Evolutionary conservation across 2,113 vertebrate genomes (phyloP), one percentile per base, ranked within the genome.

Genomic region (Ariopsis seemanni): DNA sequence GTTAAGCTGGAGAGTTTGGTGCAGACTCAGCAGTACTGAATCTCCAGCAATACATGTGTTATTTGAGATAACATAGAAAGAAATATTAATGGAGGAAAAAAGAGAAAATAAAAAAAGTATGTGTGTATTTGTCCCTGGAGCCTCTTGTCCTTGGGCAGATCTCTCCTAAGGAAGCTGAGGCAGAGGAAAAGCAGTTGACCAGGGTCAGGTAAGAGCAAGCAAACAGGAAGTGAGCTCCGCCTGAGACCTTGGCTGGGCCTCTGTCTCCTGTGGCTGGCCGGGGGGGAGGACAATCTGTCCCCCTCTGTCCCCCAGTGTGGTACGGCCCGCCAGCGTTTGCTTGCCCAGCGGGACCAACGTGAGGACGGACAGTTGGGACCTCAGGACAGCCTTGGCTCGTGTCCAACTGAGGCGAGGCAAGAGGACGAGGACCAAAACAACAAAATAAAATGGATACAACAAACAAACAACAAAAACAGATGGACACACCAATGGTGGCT

Each of bases 251-350:
- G 95, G 95, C 94, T 87, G 85, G 92, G 90, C 88, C 91, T 77
- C 85, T 82, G 90, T 91, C 91, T 93, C 94, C 94, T 88, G 94
- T 91, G 92, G 92, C 92, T 91, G 60, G 91, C 93, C 93, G 85
- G 94, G 79, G 90, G 93, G 93, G 92, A 94, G 83, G 94, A 90
- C 95, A 96, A 94, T 95, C 94, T 95, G 95, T 96, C 94, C 94
- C 94, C 90, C 94, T 95, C 94, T 95, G 95, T 95, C 94, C 94
- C 94, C 89, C 94, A 94, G 92, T 92, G 90, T 91, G 90, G 89
- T 83, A 69, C 75, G 63, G 48, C 53, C 79, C 48, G 69, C 82
- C 86, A 84, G 82, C 81, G 27, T 93, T 93, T 91, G 92, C 93
- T 93, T 93, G 94, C 92, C 91, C 60, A 89, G 91, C 91, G 92